Conservation (phyloP, 23 tunicate species). For the Clavelina lepadiformis region DNA sequence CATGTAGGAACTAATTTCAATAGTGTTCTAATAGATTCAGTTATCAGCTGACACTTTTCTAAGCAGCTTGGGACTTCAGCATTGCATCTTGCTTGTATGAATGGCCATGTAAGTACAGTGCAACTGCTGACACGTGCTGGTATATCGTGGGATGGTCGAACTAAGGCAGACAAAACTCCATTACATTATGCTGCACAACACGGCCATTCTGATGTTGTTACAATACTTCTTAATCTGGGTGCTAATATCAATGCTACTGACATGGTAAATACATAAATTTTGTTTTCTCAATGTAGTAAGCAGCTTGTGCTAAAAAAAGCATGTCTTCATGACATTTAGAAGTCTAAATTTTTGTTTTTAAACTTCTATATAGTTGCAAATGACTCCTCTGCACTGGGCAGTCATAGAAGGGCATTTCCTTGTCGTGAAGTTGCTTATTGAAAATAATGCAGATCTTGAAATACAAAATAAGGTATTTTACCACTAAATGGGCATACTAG, state of each 20-base stretch:
- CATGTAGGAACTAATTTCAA: neutral
- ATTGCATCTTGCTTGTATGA: slow-evolving; percentile 58
- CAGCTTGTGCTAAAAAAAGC: no score
- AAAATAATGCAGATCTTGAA: slow-evolving; percentile 36
- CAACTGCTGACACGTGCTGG: slow-evolving; percentile 51
- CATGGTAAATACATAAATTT: slow-evolving; percentile 26
- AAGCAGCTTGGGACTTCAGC: slow-evolving; percentile 53
- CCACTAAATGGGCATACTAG: no score
- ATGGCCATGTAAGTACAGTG: slow-evolving; percentile 50
- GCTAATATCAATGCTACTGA: slow-evolving; percentile 68
- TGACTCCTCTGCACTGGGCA: slow-evolving; percentile 86
- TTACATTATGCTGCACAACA: slow-evolving; percentile 61
- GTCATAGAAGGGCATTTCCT: slow-evolving; percentile 31
- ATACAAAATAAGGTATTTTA: slow-evolving; percentile 47
- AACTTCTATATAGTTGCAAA: slow-evolving; percentile 25
- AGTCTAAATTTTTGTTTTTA: neutral
- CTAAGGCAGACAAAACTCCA: slow-evolving; percentile 79
- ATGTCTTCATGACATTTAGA: no score
- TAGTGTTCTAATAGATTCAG: no score
- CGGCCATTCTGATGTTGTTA: slow-evolving; percentile 41
- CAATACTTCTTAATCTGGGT: slow-evolving; percentile 30
- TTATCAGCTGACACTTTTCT: neutral
- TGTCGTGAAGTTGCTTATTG: slow-evolving; percentile 29
- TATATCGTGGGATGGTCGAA: slow-evolving; percentile 50
- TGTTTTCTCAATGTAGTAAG: no score